A percentile compares a stretch with the other conserved stretches of the same genome.
phyloP scores from a whole-genome alignment of 2,113 vertebrate genomes.

The Xenotilapia flavipinnis region DNA sequence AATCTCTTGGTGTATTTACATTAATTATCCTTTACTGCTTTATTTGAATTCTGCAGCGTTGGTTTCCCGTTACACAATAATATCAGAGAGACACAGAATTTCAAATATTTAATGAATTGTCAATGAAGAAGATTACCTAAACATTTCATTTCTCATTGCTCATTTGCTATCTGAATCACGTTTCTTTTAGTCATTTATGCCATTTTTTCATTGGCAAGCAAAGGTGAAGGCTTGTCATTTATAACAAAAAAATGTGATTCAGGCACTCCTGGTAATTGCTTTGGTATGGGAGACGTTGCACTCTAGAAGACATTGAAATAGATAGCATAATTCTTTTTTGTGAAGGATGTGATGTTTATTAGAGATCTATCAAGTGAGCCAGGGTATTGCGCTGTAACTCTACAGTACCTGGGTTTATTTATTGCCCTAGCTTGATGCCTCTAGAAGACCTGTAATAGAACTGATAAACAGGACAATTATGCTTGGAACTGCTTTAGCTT shows the following conservation, averaged over 20 bases:
- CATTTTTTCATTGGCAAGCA: neutral
- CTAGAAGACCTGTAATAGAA: conserved; percentile 57
- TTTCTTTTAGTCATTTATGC: neutral
- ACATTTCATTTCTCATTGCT: neutral
- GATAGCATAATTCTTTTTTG: conserved; percentile 57
- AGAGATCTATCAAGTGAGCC: conserved; percentile 58
- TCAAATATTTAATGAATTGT: neutral
- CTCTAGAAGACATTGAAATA: conserved; percentile 53
- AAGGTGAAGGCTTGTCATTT: neutral
- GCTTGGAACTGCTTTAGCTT: conserved; percentile 32
- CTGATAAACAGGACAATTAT: conserved; percentile 72
- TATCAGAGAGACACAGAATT: neutral
- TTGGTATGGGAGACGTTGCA: conserved; percentile 36
- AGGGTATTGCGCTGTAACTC: conserved; percentile 44
- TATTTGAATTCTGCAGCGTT: neutral
- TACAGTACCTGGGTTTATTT: conserved; percentile 57
- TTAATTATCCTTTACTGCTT: neutral
- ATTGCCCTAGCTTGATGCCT: conserved; percentile 38
- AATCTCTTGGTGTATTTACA: neutral
- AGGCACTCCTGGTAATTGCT: conserved; percentile 41
- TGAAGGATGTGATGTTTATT: conserved; percentile 63
- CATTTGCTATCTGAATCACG: neutral
- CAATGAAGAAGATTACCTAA: neutral
- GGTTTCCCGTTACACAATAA: neutral
- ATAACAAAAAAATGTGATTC: neutral